Evolutionary conservation across 1,140 invertebrate genomes (phyloP), one percentile per base, ranked within the genome.

Genomic region (Drosophila ananassae): DNA sequence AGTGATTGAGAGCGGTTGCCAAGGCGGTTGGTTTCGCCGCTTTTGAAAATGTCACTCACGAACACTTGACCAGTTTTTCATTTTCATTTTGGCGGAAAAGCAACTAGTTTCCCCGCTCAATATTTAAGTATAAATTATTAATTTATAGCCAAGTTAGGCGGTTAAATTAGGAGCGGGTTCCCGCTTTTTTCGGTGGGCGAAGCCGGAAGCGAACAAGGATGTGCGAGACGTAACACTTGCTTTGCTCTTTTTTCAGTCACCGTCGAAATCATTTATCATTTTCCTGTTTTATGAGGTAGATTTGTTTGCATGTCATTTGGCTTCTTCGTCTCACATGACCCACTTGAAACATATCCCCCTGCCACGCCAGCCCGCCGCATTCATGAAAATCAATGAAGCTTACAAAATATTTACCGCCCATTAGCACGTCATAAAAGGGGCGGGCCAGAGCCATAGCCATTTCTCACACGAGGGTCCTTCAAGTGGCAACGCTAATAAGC

Each of bases 351-450:
- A 52, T 60, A 48, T 57, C 41, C 51, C 77, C 77, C 46, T 8
- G 39, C 56, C 54, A 48, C 6, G 41, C 17, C 41, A 37, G 10
- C 34, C 12, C 10, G 34, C 17, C 6, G 39, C 44, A 32, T 76
- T 73, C 77, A 64, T 58, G 76, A 75, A 80, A 85, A 81, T 85
- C 81, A 87, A 85, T 85, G 81, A 60, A 85, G 81, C 81, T 87
- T 85, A 78, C 62, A 56, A 81, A 74, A 87, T 85, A 80, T 85
- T 85, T 87, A 85, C 81, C 82, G 81, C 81, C 81, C 82, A 85
- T 85, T 85, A 87, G 78, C 81, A 85, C 77, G 55, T 81, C 81
- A 62, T 85, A 73, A 78, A 50, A 10, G 24, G 48, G 25, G 56
- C 46, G 48, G 47, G 57, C 21, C 34, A 55, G 41, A 17, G 30